These are phyloP conservation scores for Netelia fuscicornis DNA, from an alignment of 2,888 invertebrate species.

Conservation along the genomic window DNA sequence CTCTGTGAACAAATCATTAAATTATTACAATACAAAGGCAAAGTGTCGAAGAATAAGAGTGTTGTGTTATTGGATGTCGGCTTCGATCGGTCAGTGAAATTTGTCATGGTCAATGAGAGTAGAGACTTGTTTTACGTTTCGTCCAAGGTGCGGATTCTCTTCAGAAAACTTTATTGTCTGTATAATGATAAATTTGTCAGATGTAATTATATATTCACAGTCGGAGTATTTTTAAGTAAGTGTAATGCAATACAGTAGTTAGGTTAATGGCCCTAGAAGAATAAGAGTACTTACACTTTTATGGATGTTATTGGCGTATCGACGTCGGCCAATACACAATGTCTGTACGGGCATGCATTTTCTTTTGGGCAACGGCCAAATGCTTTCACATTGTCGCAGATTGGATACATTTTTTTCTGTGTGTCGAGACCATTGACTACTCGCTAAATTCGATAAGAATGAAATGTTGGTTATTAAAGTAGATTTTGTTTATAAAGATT, in stretches of 20 bases:
- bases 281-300: constrained; percentile 70
- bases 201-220: too few species aligned
- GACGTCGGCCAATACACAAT: constrained; percentile 86
- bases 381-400: constrained; percentile 88
- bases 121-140: too few species aligned
- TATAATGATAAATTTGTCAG: too few species aligned
- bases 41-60: background rate
- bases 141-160: too few species aligned
- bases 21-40: constrained; percentile 15
- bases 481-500: constrained; percentile 78
- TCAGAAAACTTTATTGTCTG: too few species aligned
- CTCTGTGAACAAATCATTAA: constrained; percentile 73
- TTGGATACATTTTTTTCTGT: constrained; percentile 85
- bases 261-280: too few species aligned
- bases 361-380: constrained; percentile 88
- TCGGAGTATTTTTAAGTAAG: too few species aligned
- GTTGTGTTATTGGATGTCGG: too few species aligned
- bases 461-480: constrained; percentile 36
- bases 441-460: constrained; percentile 67
- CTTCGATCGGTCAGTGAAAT: too few species aligned
- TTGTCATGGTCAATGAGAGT: too few species aligned
- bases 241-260: too few species aligned
- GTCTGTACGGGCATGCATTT: constrained; percentile 87
- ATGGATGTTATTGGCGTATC: constrained; percentile 86
- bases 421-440: constrained; percentile 77